Base-by-base conservation (phyloP, 2,113 vertebrate species). In the Columba livia region DNA sequence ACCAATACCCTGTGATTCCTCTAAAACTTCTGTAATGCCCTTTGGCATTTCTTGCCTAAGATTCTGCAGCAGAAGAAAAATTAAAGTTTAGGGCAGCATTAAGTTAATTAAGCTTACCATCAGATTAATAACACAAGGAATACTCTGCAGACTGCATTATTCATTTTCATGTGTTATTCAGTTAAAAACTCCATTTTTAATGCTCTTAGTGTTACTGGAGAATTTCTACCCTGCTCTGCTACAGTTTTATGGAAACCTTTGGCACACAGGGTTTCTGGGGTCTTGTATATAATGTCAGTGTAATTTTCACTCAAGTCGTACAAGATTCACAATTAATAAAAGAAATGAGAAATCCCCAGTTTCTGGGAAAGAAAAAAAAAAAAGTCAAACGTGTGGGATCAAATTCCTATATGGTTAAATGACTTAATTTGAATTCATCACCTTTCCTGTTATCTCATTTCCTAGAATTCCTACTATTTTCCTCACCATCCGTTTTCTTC, bases 131-230 rank as follows among this genome's bases (percentile, higher is more conserved):
- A 74, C 90, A 90, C 71, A 80, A 91, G 81, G 91, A 92, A 90
- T 93, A 84, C 51, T 48, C 60, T 25, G 72, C 64, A 84, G 64
- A 40, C 61, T 86, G n/a, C 90, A 91, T 96, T 96, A 96, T 95
- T 96, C 32, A 91, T 96, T 79, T 75, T 88, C 82, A 96, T 95
- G 82, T 91, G 93, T 95, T 93, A 95, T 96, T 96, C 88, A 94
- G 65, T 60, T 21, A 67, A 90, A 90, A 88, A 1, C 71, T 94
- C 64, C 0, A 67, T 88, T 93, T 95, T 94, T 96, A 94, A 91
- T 91, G 42, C 4, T 4, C 53, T 64, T 67, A 64, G 31, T 71
- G 58, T 94, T 94, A 82, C 36, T 79, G 88, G 16, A 88, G 44
- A 51, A 88, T 93, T 93, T 94, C 21, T 54, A 65, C 36, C 31